A percentile compares a stretch with the other conserved stretches of the same genome.
Conservation (phyloP, 2,888 invertebrate genomes). For the Drosophila prolongata region DNA sequence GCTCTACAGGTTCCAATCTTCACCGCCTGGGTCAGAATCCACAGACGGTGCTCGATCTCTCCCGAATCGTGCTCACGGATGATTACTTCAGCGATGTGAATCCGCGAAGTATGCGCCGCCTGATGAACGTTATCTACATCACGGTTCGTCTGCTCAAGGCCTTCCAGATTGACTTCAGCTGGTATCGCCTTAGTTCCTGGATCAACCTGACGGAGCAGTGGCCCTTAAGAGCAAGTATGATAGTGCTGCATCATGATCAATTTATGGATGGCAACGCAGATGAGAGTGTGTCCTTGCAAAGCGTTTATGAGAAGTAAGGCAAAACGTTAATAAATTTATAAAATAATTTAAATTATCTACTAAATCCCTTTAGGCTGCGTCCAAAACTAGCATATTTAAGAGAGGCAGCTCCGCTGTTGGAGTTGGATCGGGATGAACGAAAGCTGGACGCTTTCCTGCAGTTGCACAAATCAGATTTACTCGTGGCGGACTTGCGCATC, state of each 20-base stretch:
- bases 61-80: conserved; percentile 96
- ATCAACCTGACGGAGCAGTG: conserved; percentile 99
- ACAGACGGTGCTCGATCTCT: conserved; percentile 85
- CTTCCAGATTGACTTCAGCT: conserved; percentile 99
- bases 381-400: conserved; percentile 92
- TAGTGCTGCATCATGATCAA: conserved; percentile 96
- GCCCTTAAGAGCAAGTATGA: conserved; percentile 99
- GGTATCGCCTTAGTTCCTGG: conserved; percentile 99
- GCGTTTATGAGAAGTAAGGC: conserved; percentile 95
- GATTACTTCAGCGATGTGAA: conserved; percentile 99
- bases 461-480: conserved; percentile 93
- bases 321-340: neutral
- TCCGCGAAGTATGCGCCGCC: conserved; percentile 96
- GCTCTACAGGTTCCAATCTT: conserved; percentile 94
- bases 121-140: conserved; percentile 98
- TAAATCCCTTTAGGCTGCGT: conserved; percentile 87
- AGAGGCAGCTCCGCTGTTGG: conserved; percentile 94
- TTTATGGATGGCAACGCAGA: conserved; percentile 93
- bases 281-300: conserved; percentile 93
- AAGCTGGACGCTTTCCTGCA: conserved; percentile 97
- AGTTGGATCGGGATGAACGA: conserved; percentile 96
- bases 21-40: conserved; percentile 91
- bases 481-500: conserved; percentile 95
- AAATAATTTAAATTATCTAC: neutral
- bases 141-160: conserved; percentile 98